These are phyloP conservation scores for Eurois occulta DNA, from an alignment of 2,888 invertebrate species.

Conservation along the genomic window DNA sequence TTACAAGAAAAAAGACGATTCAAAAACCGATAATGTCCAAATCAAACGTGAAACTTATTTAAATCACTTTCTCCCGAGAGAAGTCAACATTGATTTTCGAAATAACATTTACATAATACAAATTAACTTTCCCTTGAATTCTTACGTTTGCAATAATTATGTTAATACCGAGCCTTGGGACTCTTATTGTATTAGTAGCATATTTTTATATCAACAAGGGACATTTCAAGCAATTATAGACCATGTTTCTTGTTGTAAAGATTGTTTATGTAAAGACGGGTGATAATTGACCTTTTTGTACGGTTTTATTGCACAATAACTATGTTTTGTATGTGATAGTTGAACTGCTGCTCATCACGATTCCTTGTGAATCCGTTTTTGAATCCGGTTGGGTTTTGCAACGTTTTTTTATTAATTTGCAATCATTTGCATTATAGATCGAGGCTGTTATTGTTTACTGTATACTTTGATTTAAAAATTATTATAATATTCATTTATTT, in stretches of 20 bases:
- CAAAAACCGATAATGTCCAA: conserved; percentile 38
- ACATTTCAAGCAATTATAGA: conserved; percentile 8
- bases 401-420: conserved; percentile 30
- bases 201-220: conserved; percentile 8
- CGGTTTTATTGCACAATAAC: conserved; percentile 50
- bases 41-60: conserved; percentile 18
- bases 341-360: conserved; percentile 48
- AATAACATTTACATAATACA: conserved; percentile 62
- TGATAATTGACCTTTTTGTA: conserved; percentile 35
- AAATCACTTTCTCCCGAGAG: conserved; percentile 59
- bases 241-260: conserved; percentile 5
- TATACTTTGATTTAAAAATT: not conserved
- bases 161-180: conserved; percentile 48
- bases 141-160: conserved; percentile 44
- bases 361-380: conserved; percentile 48
- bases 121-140: conserved; percentile 63
- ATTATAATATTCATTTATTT: not conserved
- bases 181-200: conserved; percentile 1
- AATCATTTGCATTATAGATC: conserved; percentile 6
- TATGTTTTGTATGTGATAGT: conserved; percentile 42
- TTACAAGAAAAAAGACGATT: not conserved
- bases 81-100: conserved; percentile 53
- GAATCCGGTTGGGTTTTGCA: conserved; percentile 57
- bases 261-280: conserved; percentile 11
- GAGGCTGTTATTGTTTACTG: conserved; percentile 5